phyloP scores from a whole-genome alignment of 2,888 invertebrate species.

The Limulus polyphemus region DNA sequence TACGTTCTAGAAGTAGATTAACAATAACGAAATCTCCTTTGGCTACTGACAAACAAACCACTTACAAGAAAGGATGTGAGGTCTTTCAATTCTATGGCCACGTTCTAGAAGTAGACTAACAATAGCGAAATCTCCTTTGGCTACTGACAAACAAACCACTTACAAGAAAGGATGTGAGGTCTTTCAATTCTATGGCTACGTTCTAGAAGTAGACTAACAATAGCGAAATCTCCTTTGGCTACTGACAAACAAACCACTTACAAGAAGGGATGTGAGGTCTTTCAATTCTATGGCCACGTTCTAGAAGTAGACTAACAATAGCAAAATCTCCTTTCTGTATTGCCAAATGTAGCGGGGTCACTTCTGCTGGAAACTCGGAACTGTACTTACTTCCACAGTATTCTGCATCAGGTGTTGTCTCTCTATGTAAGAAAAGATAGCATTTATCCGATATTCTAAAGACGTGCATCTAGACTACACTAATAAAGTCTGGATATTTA shows the following conservation, averaged over 20 bases:
- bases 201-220: constrained; percentile 51
- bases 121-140: constrained; percentile 56
- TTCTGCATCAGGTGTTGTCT: constrained; percentile 38
- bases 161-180: constrained; percentile 50
- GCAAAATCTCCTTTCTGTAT: constrained; percentile 58
- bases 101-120: constrained; percentile 51
- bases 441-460: no score
- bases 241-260: no score
- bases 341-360: constrained; percentile 56
- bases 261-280: constrained; percentile 52
- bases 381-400: constrained; percentile 39
- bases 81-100: constrained; percentile 51
- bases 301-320: constrained; percentile 51
- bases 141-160: no score
- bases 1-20: constrained; percentile 49
- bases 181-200: constrained; percentile 51
- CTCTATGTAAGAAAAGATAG: no score
- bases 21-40: constrained; percentile 58
- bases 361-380: constrained; percentile 52
- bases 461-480: no score
- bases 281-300: constrained; percentile 50
- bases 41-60: constrained; percentile 21
- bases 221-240: constrained; percentile 56
- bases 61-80: constrained; percentile 48
- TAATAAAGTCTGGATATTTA: no score